Evolutionary conservation across 2,888 invertebrate species (phyloP).

Genomic region (Ophion ventricosus): DNA sequence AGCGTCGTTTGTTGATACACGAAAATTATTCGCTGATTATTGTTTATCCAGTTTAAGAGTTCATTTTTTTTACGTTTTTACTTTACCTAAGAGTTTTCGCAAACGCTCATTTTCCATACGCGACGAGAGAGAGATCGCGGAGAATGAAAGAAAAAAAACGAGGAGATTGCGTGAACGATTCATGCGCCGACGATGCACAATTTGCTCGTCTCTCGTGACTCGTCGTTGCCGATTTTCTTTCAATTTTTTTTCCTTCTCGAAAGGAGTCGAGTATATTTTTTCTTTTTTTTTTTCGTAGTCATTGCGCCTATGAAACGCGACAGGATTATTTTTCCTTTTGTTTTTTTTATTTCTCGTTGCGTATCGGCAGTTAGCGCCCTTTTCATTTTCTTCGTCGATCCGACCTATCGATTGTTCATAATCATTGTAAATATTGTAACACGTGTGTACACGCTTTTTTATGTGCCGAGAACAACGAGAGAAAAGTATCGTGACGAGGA

Average conservation of each 20-base stretch:
- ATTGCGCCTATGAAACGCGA: not conserved
- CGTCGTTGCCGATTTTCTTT: no score
- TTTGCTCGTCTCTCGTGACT: no score
- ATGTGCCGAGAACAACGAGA: not conserved
- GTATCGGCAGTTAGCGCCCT: constrained; percentile 11
- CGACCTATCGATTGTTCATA: not conserved
- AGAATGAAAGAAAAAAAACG: not conserved
- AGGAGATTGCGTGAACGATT: not conserved
- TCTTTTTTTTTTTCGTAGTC: not conserved
- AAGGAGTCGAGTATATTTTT: constrained; percentile 1
- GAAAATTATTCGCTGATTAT: not conserved
- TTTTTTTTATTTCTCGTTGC: not conserved
- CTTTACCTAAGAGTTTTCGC: not conserved
- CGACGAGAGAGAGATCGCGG: not conserved
- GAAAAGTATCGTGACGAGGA: not conserved
- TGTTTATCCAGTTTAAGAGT: not conserved
- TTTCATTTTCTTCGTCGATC: not conserved
- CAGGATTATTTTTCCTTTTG: not conserved
- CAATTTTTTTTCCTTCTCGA: not conserved
- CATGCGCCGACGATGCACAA: not conserved
- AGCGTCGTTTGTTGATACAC: not conserved
- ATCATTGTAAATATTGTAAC: constrained; percentile 8
- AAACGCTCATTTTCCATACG: not conserved
- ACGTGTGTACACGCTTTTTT: constrained; percentile 20
- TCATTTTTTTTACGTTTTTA: no score